phyloP scores from a whole-genome alignment of 2,113 vertebrate genomes.

The Ailuropoda melanoleuca region DNA sequence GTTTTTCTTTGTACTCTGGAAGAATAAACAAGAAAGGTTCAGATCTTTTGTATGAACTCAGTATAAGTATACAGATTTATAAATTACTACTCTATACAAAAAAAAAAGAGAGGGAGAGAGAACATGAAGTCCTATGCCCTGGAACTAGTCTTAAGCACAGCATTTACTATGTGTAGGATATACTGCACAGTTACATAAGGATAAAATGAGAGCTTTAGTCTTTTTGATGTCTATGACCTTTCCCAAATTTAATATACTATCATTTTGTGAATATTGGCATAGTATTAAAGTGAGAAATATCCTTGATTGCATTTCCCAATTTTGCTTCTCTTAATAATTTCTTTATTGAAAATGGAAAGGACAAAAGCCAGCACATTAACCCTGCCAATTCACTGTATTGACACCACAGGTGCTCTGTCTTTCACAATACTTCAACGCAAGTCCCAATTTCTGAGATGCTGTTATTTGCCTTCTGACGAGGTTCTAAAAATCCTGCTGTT shows the following conservation, averaged over 20 bases:
- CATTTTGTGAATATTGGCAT: neutral
- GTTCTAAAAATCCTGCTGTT: neutral
- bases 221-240: neutral
- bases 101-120: neutral
- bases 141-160: neutral
- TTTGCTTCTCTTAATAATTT: neutral
- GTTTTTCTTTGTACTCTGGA: neutral
- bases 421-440: neutral
- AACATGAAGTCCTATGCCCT: neutral
- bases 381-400: neutral
- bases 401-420: neutral
- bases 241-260: neutral
- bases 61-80: neutral
- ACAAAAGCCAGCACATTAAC: neutral
- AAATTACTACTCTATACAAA: neutral
- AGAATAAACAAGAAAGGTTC: neutral
- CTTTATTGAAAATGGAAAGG: neutral
- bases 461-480: conserved; percentile 12
- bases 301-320: neutral
- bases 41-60: neutral
- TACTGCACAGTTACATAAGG: neutral
- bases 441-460: neutral
- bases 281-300: neutral
- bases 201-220: neutral
- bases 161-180: neutral